A percentile compares a stretch with the other conserved stretches of the same genome.
phyloP scores from a whole-genome alignment of 2,113 vertebrate genomes.

The Puffinus mauretanicus region DNA sequence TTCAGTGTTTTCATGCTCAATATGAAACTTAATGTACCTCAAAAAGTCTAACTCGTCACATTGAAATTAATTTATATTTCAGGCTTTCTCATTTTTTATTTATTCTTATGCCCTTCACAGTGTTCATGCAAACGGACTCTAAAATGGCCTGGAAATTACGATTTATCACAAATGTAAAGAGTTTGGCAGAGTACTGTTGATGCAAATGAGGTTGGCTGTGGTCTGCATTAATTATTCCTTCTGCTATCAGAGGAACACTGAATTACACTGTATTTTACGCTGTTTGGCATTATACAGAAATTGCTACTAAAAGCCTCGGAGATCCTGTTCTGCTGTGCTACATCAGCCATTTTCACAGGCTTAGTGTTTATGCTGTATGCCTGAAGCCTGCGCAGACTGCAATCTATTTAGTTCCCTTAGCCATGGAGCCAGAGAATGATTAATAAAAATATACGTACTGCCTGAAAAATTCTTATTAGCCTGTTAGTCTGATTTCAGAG shows the following conservation, averaged over 20 bases:
- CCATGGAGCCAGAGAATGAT: background rate
- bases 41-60: background rate
- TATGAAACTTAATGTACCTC: background rate
- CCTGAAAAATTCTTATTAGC: background rate
- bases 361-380: background rate
- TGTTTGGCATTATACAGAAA: background rate
- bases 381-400: background rate
- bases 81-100: background rate
- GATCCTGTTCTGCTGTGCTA: background rate
- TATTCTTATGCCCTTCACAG: background rate
- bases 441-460: background rate
- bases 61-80: background rate
- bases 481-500: background rate
- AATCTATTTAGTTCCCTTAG: background rate
- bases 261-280: background rate
- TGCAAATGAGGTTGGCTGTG: background rate
- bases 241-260: background rate
- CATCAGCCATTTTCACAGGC: background rate
- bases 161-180: background rate
- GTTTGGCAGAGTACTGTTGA: background rate
- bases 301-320: background rate
- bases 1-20: background rate
- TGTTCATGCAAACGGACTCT: background rate
- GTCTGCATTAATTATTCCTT: constrained; percentile 18
- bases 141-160: background rate